Evolutionary conservation across 2,888 invertebrate genomes (phyloP), one percentile per base, ranked within the genome.

Genomic region (Pseudolycoriella hygida): DNA sequence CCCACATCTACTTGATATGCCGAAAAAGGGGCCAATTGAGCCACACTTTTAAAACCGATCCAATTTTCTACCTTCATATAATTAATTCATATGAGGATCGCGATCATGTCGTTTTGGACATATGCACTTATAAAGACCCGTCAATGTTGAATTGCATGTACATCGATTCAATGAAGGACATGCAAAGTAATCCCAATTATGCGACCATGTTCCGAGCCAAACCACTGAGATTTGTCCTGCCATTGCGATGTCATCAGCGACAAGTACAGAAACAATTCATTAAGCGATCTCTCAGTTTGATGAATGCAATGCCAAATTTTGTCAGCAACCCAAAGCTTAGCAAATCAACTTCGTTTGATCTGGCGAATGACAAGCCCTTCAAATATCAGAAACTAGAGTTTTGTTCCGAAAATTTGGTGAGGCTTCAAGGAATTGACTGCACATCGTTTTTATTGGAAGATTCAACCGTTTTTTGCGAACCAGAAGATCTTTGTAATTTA

Each of bases 141-240:
- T 73, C 79, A 49, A 80, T 88, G 71, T 63, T 90, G 25, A 79
- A 89, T 54, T 87, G 86, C 53, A 86, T 89, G 86, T 88, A 84
- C 55, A 66, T 85, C 41, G 77, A 85, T 45, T 77, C 80, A 17
- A 77, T 89, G 60, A 77, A 80, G 76, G 74, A 73, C 42, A 77
- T 84, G 74, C 84, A 87, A 59, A 70, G 72, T 46, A 85, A 88
- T 64, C 80, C 83, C 0, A 73, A 85, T 54, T 89, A 88, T 59
- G 81, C 86, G 0, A 72, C 74, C 42, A 74, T 84, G 71, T 88
- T 89, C 59, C 74, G 85, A 1, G 81, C 80, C 0, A 67, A 82
- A 17, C 87, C 89, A 0, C 68, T 83, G 53, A 67, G 92, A 42
- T 78, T 88, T 54, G 74, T 82, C 11, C 59, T 92, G 44, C 81